These are phyloP conservation scores for Drosophila demipolita DNA, from an alignment of 2,888 invertebrate genomes.

Conservation along the genomic window DNA sequence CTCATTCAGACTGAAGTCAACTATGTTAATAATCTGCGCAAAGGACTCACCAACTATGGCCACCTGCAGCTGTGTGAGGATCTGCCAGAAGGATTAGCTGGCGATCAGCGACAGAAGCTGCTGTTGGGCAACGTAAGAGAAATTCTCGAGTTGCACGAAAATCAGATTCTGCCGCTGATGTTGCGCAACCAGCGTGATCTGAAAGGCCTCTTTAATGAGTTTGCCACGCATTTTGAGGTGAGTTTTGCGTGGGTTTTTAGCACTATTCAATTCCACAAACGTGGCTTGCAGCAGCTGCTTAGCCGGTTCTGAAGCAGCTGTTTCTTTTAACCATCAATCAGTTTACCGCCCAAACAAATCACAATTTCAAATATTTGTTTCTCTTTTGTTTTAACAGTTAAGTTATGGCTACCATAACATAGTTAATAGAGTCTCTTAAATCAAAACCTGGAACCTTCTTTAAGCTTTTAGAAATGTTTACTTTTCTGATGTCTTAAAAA, in stretches of 20 bases:
- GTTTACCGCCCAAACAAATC: constrained; percentile 39
- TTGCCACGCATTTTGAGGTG: constrained; percentile 82
- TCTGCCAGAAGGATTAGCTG: constrained; percentile 78
- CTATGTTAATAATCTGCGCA: constrained; percentile 82
- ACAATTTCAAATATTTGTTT: constrained; percentile 55
- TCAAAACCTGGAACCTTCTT: neutral
- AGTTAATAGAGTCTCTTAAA: neutral
- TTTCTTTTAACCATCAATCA: constrained; percentile 52
- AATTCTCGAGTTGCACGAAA: constrained; percentile 93
- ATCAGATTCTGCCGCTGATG: constrained; percentile 83
- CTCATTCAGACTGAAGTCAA: constrained; percentile 84
- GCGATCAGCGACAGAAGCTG: constrained; percentile 70
- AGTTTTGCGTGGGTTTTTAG: constrained; percentile 56
- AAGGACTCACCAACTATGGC: constrained; percentile 83
- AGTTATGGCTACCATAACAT: constrained; percentile 14
- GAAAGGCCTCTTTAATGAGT: constrained; percentile 83
- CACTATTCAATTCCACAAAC: constrained; percentile 17
- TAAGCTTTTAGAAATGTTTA: neutral
- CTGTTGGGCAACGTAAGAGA: constrained; percentile 96
- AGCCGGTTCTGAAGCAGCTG: constrained; percentile 52
- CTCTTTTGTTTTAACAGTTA: constrained; percentile 15
- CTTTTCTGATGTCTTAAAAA: neutral
- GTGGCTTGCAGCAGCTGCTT: constrained; percentile 42
- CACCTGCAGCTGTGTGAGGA: constrained; percentile 66
- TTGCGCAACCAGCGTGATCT: constrained; percentile 82